A percentile compares a stretch with the other conserved stretches of the same genome.
Conservation (phyloP, 2,888 invertebrate species). For the Metalampra italica region DNA sequence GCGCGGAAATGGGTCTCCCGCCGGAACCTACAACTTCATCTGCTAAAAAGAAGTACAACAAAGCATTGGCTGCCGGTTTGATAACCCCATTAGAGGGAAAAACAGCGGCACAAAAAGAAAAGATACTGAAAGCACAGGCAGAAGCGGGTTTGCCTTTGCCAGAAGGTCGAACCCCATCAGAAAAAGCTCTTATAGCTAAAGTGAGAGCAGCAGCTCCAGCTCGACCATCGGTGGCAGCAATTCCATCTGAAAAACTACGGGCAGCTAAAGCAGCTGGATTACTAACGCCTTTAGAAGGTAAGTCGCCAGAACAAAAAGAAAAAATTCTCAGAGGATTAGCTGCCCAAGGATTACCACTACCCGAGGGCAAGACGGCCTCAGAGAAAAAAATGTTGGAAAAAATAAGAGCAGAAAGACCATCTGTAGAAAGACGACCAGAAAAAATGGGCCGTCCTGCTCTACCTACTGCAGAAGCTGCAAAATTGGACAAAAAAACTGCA, state of each 20-base stretch:
- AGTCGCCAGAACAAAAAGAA: conserved; percentile 18
- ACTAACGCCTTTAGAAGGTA: conserved; percentile 7
- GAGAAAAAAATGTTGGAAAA: conserved; percentile 30
- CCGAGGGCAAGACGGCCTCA: conserved; percentile 33
- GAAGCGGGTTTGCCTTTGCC: conserved; percentile 13
- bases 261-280: conserved; percentile 16
- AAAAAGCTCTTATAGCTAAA: conserved; percentile 13
- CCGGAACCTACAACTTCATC: conserved; percentile 27
- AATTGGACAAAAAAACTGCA: conserved; percentile 23
- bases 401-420: conserved; percentile 14
- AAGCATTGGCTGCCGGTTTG: conserved; percentile 24
- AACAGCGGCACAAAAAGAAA: conserved; percentile 18
- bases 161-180: conserved; percentile 11
- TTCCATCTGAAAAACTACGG: conserved; percentile 22
- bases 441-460: conserved; percentile 4
- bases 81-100: conserved; percentile 21
- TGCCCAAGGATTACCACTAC: conserved; percentile 17
- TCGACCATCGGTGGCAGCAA: conserved; percentile 14
- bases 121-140: conserved; percentile 14
- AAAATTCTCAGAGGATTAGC: conserved; percentile 10
- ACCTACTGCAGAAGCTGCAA: conserved; percentile 15
- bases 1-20: conserved; percentile 24
- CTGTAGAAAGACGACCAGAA: conserved; percentile 9
- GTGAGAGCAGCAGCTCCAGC: background rate
- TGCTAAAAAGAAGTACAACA: conserved; percentile 15